phyloP scores from a whole-genome alignment of 2,888 invertebrate species.

The Tortricodes alternella region DNA sequence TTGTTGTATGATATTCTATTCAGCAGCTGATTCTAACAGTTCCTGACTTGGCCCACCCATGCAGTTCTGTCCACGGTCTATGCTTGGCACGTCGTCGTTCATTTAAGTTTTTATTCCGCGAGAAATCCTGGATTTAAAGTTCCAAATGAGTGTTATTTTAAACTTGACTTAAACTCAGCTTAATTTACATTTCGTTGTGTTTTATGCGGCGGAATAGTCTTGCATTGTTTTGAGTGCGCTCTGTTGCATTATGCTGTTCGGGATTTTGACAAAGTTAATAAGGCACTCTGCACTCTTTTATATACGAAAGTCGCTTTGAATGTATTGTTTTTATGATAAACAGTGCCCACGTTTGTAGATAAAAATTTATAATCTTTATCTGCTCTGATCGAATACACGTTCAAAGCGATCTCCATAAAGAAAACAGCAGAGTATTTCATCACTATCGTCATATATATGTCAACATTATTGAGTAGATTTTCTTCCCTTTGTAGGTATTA shows the following conservation, averaged over 20 bases:
- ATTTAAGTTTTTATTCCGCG: conserved; percentile 36
- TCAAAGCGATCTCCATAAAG: no score
- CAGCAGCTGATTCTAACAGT: neutral
- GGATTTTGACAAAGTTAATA: no score
- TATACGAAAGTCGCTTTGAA: no score
- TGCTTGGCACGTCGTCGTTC: conserved; percentile 34
- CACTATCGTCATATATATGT: no score
- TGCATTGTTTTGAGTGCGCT: neutral
- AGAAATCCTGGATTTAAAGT: conserved; percentile 31
- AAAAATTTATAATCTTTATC: no score
- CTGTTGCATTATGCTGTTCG: neutral
- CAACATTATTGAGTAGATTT: no score
- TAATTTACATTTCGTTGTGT: conserved; percentile 30
- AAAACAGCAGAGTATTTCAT: no score
- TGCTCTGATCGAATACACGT: no score
- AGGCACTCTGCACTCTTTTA: no score
- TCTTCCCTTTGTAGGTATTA: no score
- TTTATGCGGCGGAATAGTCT: neutral
- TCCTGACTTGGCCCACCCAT: neutral
- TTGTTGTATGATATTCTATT: neutral
- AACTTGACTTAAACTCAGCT: conserved; percentile 30
- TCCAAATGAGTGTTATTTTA: conserved; percentile 34
- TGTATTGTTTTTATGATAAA: no score
- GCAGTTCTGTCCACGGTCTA: conserved; percentile 24
- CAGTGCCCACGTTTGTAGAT: no score